Evolutionary conservation across 2,113 vertebrate species (phyloP).

Genomic region (Chamaetylas fuelleborni): DNA sequence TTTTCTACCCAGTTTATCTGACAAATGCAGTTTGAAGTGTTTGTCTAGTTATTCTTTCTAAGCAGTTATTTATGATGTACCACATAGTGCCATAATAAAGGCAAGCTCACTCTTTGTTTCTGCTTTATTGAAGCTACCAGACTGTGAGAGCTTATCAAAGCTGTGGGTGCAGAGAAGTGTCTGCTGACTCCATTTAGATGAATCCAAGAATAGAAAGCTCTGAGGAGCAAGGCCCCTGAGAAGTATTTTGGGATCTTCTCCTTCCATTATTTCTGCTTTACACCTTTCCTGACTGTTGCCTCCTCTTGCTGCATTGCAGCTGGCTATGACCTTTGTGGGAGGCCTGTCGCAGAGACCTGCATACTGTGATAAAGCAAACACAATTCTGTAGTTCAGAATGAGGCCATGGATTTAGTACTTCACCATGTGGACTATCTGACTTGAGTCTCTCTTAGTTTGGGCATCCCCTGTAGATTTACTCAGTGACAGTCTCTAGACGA

Average conservation of each 20-base stretch:
- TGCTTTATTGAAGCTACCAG: not conserved
- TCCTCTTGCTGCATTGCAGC: not conserved
- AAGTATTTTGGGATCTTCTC: not conserved
- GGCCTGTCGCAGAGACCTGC: not conserved
- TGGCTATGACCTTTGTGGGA: not conserved
- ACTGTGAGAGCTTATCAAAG: not conserved
- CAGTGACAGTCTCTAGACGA: not conserved
- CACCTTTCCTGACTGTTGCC: not conserved
- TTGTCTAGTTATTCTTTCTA: not conserved
- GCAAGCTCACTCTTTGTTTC: not conserved
- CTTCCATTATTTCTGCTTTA: not conserved
- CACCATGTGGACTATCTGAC: not conserved
- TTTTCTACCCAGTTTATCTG: not conserved
- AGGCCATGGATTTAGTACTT: not conserved
- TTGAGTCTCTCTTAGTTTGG: not conserved
- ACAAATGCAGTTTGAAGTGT: slow-evolving; percentile 14
- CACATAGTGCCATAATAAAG: not conserved
- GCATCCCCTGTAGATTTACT: not conserved
- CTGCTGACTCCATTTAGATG: not conserved
- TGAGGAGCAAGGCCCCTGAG: not conserved
- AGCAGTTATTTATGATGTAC: not conserved
- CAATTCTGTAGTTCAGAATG: not conserved
- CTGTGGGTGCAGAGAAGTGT: not conserved
- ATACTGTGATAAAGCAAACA: not conserved
- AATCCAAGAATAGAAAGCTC: not conserved